Base-by-base conservation (phyloP, 1,140 invertebrate species). In the Camponotus floridanus region DNA sequence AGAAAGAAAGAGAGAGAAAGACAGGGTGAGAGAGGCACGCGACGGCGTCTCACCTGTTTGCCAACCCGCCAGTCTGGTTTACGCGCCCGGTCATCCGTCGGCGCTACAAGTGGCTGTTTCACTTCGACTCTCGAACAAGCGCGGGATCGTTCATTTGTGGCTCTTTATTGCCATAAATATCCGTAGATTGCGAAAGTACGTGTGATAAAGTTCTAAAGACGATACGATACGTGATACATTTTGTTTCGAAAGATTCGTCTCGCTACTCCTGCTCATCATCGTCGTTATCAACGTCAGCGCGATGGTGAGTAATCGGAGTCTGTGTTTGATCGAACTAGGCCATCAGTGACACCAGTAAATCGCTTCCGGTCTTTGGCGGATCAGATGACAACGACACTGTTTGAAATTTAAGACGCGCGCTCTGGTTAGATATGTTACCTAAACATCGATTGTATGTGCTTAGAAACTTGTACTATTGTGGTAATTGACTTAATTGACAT, bases 31-130 rank as follows among this genome's bases (percentile, higher is more conserved):
- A 81, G 57, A 87, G 84, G 86, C 91, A 91, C 90, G 89, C 92
- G 91, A 92, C 89, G 90, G 86, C 90, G 85, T 92, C 91, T 92
- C 91, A 92, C 91, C 91, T 92, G 91, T 92, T 91, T 92, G 88
- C 89, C 90, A 87, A 88, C 76, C 85, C 89, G 91, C 89, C 92
- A 92, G 92, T 92, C 90, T 92, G 87, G 91, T 93, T 91, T 89
- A 92, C 91, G 91, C 91, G 89, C 87, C 87, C 91, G 88, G 90
- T 91, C 91, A 92, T 91, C 88, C 87, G 87, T 86, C 83, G 85
- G 86, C 87, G 87, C 91, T 92, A 92, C 91, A 92, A 92, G 91
- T 91, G 91, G 91, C 61, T 90, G 87, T 91, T 79, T 67, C 73
- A 62, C 74, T 83, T 73, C 55, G 55, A 87, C 67, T 86, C 84